Evolutionary conservation across 2,888 invertebrate species (phyloP).

Genomic region (Sesamia inferens): DNA sequence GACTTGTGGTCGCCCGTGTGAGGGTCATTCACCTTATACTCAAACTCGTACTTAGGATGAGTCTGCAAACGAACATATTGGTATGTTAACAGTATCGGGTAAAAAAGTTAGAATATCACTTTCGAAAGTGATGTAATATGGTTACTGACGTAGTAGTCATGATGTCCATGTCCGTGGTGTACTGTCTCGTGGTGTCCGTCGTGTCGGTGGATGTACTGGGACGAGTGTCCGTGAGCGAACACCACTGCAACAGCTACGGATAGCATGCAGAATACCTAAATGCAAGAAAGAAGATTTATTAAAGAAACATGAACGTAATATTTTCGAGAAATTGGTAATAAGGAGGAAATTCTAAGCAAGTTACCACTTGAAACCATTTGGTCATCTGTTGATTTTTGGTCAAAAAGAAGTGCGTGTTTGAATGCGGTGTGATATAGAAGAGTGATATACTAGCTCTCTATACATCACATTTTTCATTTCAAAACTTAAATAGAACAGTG

Average conservation of each 20-base stretch:
- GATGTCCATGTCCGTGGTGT: slow-evolving; percentile 69
- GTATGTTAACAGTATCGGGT: not conserved
- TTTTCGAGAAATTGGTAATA: not conserved
- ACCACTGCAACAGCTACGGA: slow-evolving; percentile 30
- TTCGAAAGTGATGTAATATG: not conserved
- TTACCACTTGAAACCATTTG: not conserved
- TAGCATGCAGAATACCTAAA: slow-evolving; percentile 48
- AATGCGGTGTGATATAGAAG: not conserved
- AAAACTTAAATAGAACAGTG: too few species aligned
- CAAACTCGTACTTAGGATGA: slow-evolving; percentile 88
- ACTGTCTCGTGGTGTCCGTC: slow-evolving; percentile 74
- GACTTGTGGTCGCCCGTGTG: slow-evolving; percentile 88
- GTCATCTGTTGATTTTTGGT: too few species aligned
- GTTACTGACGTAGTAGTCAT: slow-evolving; percentile 53
- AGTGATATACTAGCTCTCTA: not conserved
- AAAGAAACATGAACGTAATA: not conserved
- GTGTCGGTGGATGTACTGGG: slow-evolving; percentile 70
- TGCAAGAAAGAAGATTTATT: not conserved
- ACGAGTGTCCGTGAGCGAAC: slow-evolving; percentile 55
- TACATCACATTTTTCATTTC: too few species aligned
- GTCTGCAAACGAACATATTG: slow-evolving; percentile 62
- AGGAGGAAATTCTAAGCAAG: not conserved
- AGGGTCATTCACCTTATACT: slow-evolving; percentile 88
- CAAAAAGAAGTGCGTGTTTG: not conserved
- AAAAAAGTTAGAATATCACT: not conserved